These are phyloP conservation scores for Plecturocebus donacophilus DNA, from an alignment of 2,113 vertebrate species.

Conservation along the genomic window DNA sequence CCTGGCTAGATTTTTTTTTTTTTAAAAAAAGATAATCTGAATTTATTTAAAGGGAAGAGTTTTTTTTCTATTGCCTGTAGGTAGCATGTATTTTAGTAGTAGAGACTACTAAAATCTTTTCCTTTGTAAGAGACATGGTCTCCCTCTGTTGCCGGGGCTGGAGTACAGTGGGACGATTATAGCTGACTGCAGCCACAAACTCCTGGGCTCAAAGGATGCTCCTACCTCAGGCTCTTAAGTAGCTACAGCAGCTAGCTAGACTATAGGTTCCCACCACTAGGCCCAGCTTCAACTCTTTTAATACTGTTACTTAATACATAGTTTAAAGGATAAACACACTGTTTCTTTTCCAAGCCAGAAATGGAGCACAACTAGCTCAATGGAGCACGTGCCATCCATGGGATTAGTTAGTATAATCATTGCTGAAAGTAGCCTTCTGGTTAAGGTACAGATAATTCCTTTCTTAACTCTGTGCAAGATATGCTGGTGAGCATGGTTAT, in stretches of 20 bases:
- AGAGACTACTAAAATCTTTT: neutral
- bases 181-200: neutral
- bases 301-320: neutral
- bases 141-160: too few species aligned
- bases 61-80: neutral
- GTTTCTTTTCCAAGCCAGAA: conserved; percentile 25
- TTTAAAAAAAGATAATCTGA: neutral
- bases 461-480: neutral
- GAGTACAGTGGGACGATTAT: too few species aligned
- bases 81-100: neutral
- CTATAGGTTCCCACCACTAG: neutral
- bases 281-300: neutral
- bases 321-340: neutral
- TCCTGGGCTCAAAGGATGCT: neutral
- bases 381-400: neutral
- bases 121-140: neutral
- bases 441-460: neutral
- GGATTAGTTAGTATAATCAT: conserved; percentile 16
- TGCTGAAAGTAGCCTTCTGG: neutral
- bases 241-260: too few species aligned
- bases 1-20: neutral
- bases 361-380: neutral
- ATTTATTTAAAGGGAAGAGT: neutral
- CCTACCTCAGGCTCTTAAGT: neutral
- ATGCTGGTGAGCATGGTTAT: neutral